These are phyloP conservation scores for Plemyria rubiginata DNA, from an alignment of 2,888 invertebrate species.

Conservation along the genomic window DNA sequence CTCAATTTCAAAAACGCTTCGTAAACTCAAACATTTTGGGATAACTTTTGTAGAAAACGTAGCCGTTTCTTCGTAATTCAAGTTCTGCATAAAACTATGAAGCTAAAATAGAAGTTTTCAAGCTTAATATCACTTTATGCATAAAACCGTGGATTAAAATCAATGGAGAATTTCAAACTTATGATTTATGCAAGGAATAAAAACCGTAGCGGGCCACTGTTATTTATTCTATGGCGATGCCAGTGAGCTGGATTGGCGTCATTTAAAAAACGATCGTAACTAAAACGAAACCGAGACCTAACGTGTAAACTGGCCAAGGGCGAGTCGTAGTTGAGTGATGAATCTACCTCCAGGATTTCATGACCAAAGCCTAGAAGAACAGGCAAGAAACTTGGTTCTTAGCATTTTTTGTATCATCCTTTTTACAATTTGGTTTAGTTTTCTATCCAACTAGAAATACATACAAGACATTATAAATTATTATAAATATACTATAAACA, in stretches of 20 bases:
- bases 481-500: too few relatives aligned
- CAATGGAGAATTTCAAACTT: conserved; percentile 28
- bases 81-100: conserved; percentile 15
- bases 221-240: conserved; percentile 3
- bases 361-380: too few relatives aligned
- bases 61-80: conserved; percentile 12
- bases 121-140: conserved; percentile 21
- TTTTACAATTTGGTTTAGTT: too few relatives aligned
- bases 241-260: conserved; percentile 33
- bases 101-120: conserved; percentile 22
- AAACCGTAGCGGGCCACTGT: conserved; percentile 6
- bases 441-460: too few relatives aligned
- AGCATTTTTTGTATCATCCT: too few relatives aligned
- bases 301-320: conserved; percentile 14
- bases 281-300: conserved; percentile 31
- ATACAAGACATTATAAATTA: too few relatives aligned
- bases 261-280: conserved; percentile 40
- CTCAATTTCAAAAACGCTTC: conserved; percentile 12
- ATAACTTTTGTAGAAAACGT: not conserved
- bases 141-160: conserved; percentile 30
- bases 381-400: too few relatives aligned
- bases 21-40: conserved; percentile 2
- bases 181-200: conserved; percentile 33
- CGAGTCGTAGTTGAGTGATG: too few relatives aligned
- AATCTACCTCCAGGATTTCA: too few relatives aligned